These are phyloP conservation scores for Champsocephalus gunnari DNA, from an alignment of 2,797 vertebrate genomes.

Conservation along the genomic window DNA sequence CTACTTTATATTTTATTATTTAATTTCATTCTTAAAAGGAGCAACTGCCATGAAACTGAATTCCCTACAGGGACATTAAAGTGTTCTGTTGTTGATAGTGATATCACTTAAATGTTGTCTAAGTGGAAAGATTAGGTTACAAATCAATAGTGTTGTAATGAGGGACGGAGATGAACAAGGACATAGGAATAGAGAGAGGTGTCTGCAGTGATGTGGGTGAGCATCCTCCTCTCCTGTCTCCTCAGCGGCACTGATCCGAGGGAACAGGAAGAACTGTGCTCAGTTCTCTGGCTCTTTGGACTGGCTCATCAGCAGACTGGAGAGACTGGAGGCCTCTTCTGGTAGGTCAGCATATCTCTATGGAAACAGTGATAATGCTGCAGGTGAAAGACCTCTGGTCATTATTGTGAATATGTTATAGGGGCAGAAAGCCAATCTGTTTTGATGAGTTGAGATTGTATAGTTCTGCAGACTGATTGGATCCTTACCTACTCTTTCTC, in stretches of 20 bases:
- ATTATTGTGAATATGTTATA: not conserved
- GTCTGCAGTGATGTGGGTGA: not conserved
- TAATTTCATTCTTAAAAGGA: too few relatives aligned
- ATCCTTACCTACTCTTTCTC: not conserved
- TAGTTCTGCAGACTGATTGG: not conserved
- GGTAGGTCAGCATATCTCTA: constrained; percentile 80
- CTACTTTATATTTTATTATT: too few relatives aligned
- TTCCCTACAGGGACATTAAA: too few relatives aligned
- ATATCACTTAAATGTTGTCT: not conserved
- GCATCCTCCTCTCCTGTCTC: not conserved
- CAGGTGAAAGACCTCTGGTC: not conserved
- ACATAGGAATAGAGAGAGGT: not conserved
- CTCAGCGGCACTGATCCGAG: constrained; percentile 94
- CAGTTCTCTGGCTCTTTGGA: constrained; percentile 96
- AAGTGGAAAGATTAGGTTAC: not conserved
- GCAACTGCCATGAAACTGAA: not conserved
- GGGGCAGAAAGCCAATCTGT: not conserved
- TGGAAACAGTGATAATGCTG: not conserved
- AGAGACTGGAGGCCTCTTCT: constrained; percentile 95
- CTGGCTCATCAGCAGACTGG: constrained; percentile 95
- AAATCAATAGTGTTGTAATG: not conserved
- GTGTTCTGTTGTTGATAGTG: too few relatives aligned
- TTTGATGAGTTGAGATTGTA: not conserved
- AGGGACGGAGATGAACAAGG: not conserved
- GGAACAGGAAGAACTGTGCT: constrained; percentile 98